These are phyloP conservation scores for Rugalucina vietnamica DNA, from an alignment of 2,888 invertebrate genomes.

Conservation along the genomic window DNA sequence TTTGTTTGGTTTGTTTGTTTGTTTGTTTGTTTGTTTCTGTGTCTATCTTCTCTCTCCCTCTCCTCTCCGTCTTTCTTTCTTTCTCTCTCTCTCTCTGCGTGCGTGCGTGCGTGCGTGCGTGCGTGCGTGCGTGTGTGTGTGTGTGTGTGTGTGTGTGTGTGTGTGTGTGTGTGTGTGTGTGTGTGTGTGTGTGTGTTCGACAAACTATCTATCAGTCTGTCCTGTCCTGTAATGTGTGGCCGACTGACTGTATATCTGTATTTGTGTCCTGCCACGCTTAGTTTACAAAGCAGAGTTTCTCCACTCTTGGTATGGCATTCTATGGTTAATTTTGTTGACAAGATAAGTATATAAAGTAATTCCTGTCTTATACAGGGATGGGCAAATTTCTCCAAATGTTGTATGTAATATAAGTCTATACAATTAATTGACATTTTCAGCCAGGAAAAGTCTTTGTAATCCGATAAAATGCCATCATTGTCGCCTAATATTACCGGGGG, in stretches of 20 bases:
- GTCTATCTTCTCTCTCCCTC: background rate
- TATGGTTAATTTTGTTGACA: no score
- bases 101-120: background rate
- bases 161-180: constrained; percentile 14
- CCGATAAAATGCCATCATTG: background rate
- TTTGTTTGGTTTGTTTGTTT: no score
- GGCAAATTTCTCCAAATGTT: background rate
- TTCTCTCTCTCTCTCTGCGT: background rate
- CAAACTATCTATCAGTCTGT: no score
- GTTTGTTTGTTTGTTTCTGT: no score
- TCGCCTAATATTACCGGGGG: background rate
- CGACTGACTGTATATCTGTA: no score
- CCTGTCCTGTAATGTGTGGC: no score
- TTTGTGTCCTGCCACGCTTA: no score
- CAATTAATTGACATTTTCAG: background rate
- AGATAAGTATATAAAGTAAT: no score
- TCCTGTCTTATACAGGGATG: background rate
- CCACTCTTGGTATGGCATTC: no score
- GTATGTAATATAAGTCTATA: background rate
- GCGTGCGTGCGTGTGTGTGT: constrained; percentile 8
- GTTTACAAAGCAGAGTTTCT: no score
- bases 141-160: constrained; percentile 4
- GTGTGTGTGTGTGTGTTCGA: constrained; percentile 1
- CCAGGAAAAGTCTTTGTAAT: background rate
- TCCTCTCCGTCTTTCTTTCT: background rate